These are phyloP conservation scores for Megaleporinus macrocephalus DNA, from an alignment of 2,113 vertebrate genomes.

Conservation along the genomic window DNA sequence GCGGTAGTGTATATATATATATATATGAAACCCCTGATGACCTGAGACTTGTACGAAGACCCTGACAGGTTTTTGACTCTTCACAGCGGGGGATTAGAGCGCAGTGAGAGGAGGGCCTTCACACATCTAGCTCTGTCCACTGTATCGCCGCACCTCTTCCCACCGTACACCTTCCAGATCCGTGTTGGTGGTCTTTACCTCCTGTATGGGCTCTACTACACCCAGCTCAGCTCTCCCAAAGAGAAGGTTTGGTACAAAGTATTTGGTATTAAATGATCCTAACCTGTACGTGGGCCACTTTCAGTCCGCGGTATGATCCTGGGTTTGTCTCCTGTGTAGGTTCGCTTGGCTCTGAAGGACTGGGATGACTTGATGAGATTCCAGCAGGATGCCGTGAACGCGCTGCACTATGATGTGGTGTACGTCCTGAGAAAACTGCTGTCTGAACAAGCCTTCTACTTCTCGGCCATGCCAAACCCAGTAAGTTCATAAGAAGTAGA, in stretches of 20 bases:
- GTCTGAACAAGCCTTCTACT: slow-evolving; percentile 85
- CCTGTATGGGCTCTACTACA: slow-evolving; percentile 84
- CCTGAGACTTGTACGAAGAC: background rate
- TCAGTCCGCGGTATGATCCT: background rate
- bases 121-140: slow-evolving; percentile 79
- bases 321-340: slow-evolving; percentile 70
- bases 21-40: no score
- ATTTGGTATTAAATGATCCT: no score
- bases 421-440: slow-evolving; percentile 83
- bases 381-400: slow-evolving; percentile 82
- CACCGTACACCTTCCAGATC: slow-evolving; percentile 93
- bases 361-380: slow-evolving; percentile 87
- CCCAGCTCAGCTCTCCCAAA: slow-evolving; percentile 82
- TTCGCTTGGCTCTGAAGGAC: slow-evolving; percentile 87
- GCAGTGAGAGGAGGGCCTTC: slow-evolving; percentile 78
- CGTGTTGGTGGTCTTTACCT: slow-evolving; percentile 92
- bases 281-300: no score
- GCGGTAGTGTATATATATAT: no score
- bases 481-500: slow-evolving; percentile 82
- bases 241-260: slow-evolving; percentile 82
- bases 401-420: slow-evolving; percentile 85
- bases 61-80: background rate
- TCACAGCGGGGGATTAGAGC: slow-evolving; percentile 80
- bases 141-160: slow-evolving; percentile 82
- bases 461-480: slow-evolving; percentile 86